Base-by-base conservation (phyloP, 2,888 invertebrate genomes). In the Unio delphinus region DNA sequence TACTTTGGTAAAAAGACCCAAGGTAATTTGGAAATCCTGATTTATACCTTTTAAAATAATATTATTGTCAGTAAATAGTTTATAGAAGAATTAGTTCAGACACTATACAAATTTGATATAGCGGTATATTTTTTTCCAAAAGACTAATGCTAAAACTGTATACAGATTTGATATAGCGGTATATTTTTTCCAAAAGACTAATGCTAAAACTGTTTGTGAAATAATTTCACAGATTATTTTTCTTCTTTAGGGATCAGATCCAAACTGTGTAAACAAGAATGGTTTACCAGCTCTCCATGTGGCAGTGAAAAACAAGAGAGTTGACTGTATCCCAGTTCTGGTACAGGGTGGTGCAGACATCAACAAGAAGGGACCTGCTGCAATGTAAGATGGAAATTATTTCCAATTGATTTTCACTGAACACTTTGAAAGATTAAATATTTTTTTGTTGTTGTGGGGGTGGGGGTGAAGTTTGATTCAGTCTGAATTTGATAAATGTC, bases 281-380 rank as follows among this genome's bases (percentile, higher is more conserved):
- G 89, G 86, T 4, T 69, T 88, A 7, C 86, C 89, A 45, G 83
- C 83, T 28, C 78, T 90, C 18, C 85, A 87, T 78, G 79, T 89
- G 55, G 90, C 90, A 18, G 86, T 86, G 0, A 83, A 81, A 62
- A 88, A 89, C 75, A 84, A 84, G 59, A 86, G 89, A 70, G 71
- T 80, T 6, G 89, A 90, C 45, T 85, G 85, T 67, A 82, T 90
- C 30, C 82, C 85, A 26, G 83, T 88, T 8, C 78, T 90, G 6
- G 80, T 89, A 11, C 82, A 87, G 56, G 82, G 81, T 55, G 90
- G 90, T 15, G 89, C 88, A 23, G 85, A 88, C 59, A 75, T 89
- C 23, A 86, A 90, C 71, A 81, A 75, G 62, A 88, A 87, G 67
- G 90, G 89, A 23, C 88, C 89, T 45, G 80, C 83, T 34, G 75